Base-by-base conservation (phyloP, 2,888 invertebrate genomes). In the Rhyacophila evoluta region DNA sequence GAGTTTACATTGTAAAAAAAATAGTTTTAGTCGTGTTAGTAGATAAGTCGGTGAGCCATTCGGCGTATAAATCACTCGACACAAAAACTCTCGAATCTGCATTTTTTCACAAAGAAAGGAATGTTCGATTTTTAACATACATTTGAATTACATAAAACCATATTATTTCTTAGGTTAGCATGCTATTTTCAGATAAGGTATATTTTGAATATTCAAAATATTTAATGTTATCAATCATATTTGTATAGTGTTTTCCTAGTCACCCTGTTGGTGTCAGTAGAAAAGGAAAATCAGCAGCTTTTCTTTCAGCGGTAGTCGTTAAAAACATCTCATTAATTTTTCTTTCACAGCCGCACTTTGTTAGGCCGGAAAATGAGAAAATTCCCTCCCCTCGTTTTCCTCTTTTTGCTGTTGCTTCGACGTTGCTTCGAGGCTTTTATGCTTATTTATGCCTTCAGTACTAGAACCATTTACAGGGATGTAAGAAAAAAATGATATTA, bases 291-390 rank as follows among this genome's bases (percentile, higher is more conserved):
- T 28, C 28, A 28, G 68, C 77, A 19, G 33, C 73, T 67, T 68
- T 78, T 75, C 72, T 72, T 72, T 29, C 33, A 39, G 12, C 33
- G 37, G 28, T 38, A 69, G 68, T 73, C 74, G 77, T 73, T 73
- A 78, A 78, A 77, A 78, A 78, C 72, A 72, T 69, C 73, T 73
- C 76, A 76, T 76, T 76, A 72, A 76, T 72, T 76, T 72, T 71
- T 76, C 76, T 76, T 76, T 76, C 72, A 41, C 72, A 33, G 70
- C 37, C 69, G 55, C 28, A 41, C 28, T 72, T 71, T 76, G 71
- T 41, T 72, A 27, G 41, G 67, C 29, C 27, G 37, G 69, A 39
- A 75, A 69, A 75, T 70, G 69, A 75, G 69, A 70, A 37, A 33
- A 70, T 11, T 19, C 39, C 25, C 38, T 19, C 19, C 27, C 25